A percentile compares a stretch with the other conserved stretches of the same genome.
Conservation (phyloP, 2,888 invertebrate genomes). For the Harpagoxenus sublaevis region DNA sequence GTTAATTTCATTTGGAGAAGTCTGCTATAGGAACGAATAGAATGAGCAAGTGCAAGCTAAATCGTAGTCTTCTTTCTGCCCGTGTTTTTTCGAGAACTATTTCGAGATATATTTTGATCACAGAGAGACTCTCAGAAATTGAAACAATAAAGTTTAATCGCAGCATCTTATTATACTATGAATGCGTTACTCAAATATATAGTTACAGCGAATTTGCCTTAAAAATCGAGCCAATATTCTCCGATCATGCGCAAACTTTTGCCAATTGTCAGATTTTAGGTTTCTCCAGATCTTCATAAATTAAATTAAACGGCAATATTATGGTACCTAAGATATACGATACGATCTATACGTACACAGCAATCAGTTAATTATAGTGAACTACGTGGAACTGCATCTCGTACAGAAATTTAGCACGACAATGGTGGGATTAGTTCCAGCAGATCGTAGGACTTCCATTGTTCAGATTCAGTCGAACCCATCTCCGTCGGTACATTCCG, state of each 20-base stretch:
- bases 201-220: background rate
- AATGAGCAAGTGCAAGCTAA: conserved; percentile 4
- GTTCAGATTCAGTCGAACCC: conserved; percentile 47
- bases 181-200: background rate
- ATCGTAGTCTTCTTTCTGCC: background rate
- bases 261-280: background rate
- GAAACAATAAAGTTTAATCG: background rate
- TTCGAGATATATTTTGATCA: background rate
- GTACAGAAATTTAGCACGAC: conserved; percentile 64
- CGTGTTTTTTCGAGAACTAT: background rate
- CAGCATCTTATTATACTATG: background rate
- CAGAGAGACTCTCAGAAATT: background rate
- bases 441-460: conserved; percentile 52
- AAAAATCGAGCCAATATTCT: background rate
- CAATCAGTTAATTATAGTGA: conserved; percentile 24
- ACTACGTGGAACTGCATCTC: conserved; percentile 48
- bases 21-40: background rate
- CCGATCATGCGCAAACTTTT: background rate
- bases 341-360: background rate
- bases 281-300: background rate
- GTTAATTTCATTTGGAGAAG: conserved; percentile 12
- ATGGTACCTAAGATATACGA: background rate
- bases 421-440: conserved; percentile 56
- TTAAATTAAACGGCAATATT: conserved; percentile 28
- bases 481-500: conserved; percentile 39